These are phyloP conservation scores for Chymomyza fuscimana DNA, from an alignment of 2,888 invertebrate genomes.

Conservation along the genomic window DNA sequence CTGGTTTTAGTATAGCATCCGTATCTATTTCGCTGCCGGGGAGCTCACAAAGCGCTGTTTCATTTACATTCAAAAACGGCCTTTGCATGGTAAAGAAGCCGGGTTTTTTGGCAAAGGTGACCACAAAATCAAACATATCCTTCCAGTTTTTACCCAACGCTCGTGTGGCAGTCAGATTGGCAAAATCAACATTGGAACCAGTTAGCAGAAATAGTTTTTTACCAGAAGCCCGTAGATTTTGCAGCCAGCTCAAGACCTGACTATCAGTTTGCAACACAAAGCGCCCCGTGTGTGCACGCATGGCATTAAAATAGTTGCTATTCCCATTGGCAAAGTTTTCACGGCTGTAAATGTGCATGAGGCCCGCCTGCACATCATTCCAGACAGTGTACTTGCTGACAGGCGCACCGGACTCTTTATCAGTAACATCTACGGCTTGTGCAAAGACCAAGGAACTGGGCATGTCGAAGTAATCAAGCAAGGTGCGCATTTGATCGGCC, in stretches of 20 bases:
- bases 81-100: conserved; percentile 84
- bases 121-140: conserved; percentile 83
- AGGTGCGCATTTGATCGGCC: conserved; percentile 82
- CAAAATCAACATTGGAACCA: conserved; percentile 87
- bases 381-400: conserved; percentile 82
- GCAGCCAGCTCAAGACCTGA: conserved; percentile 82
- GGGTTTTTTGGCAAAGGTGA: conserved; percentile 87
- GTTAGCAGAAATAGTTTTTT: conserved; percentile 85
- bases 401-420: conserved; percentile 75
- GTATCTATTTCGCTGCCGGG: conserved; percentile 45
- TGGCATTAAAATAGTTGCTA: conserved; percentile 83
- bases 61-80: conserved; percentile 82
- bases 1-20: conserved; percentile 69
- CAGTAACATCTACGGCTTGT: conserved; percentile 84
- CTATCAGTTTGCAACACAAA: conserved; percentile 83
- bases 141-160: conserved; percentile 85
- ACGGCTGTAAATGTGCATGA: conserved; percentile 83
- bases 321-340: conserved; percentile 82
- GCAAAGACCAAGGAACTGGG: conserved; percentile 85
- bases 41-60: conserved; percentile 63
- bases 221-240: conserved; percentile 80
- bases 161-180: conserved; percentile 83
- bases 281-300: conserved; percentile 82
- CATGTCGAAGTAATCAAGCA: conserved; percentile 88
- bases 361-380: conserved; percentile 83